These are phyloP conservation scores for Punctoribates punctum DNA, from an alignment of 2,888 invertebrate genomes.

Conservation along the genomic window DNA sequence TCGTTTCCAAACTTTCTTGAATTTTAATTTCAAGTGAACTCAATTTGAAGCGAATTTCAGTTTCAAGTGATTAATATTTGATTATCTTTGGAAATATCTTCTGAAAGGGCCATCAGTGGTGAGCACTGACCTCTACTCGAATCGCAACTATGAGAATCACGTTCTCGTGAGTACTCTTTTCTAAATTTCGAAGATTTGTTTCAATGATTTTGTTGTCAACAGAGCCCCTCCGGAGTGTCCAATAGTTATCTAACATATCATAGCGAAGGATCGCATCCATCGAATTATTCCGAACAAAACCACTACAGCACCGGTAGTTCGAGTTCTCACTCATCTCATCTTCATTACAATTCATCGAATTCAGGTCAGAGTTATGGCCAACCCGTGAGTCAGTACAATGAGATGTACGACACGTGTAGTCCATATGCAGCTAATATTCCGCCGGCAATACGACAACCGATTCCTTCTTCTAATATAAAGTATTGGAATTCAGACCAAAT, in stretches of 20 bases:
- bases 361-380: constrained; percentile 23
- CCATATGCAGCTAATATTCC: constrained; percentile 33
- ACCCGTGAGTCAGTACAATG: constrained; percentile 31
- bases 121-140: constrained; percentile 14
- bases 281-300: constrained; percentile 19
- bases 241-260: constrained; percentile 34
- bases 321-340: constrained; percentile 16
- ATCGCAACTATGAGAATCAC: constrained; percentile 17
- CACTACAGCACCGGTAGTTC: constrained; percentile 24
- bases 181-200: not conserved
- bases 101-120: constrained; percentile 26
- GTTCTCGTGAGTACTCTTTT: constrained; percentile 13
- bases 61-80: too few species aligned
- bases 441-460: constrained; percentile 29
- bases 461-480: constrained; percentile 20
- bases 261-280: not conserved
- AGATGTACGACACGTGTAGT: constrained; percentile 21
- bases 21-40: not conserved
- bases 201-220: not conserved
- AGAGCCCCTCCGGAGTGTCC: constrained; percentile 16
- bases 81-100: not conserved
- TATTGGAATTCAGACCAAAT: constrained; percentile 36
- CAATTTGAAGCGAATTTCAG: not conserved
- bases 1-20: not conserved
- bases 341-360: constrained; percentile 30